Conservation (phyloP, 53 echinoderm and acorn worm genomes). For the Stichopus horrens region DNA sequence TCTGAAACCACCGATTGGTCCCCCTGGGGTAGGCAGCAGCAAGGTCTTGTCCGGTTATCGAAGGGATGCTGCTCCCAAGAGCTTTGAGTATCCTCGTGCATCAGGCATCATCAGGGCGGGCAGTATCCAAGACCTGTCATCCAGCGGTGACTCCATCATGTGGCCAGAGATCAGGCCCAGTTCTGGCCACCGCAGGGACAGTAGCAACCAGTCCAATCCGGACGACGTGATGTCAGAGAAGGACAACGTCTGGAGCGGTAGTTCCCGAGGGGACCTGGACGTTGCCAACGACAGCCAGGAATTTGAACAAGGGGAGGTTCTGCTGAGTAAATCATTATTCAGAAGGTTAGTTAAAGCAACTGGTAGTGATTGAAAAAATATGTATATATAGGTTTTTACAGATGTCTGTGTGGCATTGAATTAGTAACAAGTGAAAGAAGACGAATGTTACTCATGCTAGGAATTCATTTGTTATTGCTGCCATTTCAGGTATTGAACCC, state of each 20-base stretch:
- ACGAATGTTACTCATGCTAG: too few species aligned
- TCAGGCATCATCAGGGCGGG: slow-evolving; percentile 16
- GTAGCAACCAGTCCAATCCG: slow-evolving; percentile 8
- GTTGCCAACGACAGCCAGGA: neutral
- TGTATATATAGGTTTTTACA: too few species aligned
- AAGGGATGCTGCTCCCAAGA: neutral
- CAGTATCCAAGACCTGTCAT: slow-evolving; percentile 31
- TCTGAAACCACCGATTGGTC: slow-evolving; percentile 13
- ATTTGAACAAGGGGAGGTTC: neutral
- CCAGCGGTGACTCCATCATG: slow-evolving; percentile 32
- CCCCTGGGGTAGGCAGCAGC: neutral
- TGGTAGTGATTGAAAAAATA: too few species aligned
- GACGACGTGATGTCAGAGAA: slow-evolving; percentile 1
- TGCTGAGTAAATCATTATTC: neutral
- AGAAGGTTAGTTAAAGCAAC: neutral
- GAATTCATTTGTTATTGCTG: too few species aligned
- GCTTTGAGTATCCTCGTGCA: slow-evolving; percentile 10
- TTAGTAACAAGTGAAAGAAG: too few species aligned
- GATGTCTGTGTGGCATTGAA: too few species aligned
- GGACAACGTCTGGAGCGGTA: slow-evolving; percentile 17
- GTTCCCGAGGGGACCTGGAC: slow-evolving; percentile 27
- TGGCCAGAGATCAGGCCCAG: slow-evolving; percentile 21
- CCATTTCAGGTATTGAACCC: too few species aligned
- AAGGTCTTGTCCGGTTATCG: neutral
- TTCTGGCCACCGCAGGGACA: slow-evolving; percentile 1